These are phyloP conservation scores for Aquatica leii DNA, from an alignment of 2,888 invertebrate species.

Conservation along the genomic window DNA sequence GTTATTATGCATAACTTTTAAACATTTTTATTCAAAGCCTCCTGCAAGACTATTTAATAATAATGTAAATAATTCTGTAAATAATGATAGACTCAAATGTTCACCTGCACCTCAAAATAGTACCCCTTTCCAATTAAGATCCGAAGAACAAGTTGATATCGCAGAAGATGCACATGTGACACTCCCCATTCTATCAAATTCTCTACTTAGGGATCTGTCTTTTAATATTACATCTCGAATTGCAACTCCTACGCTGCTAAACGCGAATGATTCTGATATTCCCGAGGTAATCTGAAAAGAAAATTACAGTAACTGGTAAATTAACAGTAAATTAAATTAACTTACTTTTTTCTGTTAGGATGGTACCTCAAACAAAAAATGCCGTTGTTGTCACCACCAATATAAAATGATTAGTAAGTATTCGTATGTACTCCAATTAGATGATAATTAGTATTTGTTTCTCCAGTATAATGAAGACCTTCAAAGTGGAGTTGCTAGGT, in stretches of 20 bases:
- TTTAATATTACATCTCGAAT: background rate
- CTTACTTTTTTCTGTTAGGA: background rate
- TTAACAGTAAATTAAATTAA: background rate
- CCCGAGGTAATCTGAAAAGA: conserved; percentile 1
- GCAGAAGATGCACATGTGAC: background rate
- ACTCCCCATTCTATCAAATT: background rate
- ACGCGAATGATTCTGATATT: background rate
- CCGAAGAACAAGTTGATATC: no score
- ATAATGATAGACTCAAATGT: background rate
- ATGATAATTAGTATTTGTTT: no score
- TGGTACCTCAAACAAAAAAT: background rate
- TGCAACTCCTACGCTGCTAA: background rate
- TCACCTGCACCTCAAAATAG: background rate
- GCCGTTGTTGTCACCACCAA: conserved; percentile 1
- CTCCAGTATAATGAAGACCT: no score
- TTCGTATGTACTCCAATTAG: no score
- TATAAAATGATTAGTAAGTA: background rate
- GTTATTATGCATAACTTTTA: background rate
- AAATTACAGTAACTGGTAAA: background rate
- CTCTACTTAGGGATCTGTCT: background rate
- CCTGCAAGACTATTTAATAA: background rate
- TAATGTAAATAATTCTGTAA: background rate
- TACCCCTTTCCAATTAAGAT: background rate
- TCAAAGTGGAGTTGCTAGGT: no score
- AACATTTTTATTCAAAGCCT: conserved; percentile 9